These are phyloP conservation scores for Stylophora pistillata DNA, from an alignment of 64 coral and sea anemone genomes.

Conservation along the genomic window DNA sequence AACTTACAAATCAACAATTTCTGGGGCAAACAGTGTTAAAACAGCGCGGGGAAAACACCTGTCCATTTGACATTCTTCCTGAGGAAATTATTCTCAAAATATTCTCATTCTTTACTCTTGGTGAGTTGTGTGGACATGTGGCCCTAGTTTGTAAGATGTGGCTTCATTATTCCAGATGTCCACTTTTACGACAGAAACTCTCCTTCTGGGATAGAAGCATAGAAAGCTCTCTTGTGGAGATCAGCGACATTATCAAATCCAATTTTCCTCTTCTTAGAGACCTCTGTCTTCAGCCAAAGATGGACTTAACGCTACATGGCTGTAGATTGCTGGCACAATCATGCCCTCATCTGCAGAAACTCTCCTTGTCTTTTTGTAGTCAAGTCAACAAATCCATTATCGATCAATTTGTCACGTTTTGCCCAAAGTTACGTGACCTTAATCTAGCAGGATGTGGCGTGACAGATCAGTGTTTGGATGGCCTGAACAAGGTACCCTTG, in stretches of 20 bases:
- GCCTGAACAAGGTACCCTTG: constrained; percentile 53
- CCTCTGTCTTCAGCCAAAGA: constrained; percentile 63
- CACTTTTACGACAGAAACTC: constrained; percentile 70
- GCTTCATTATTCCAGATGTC: constrained; percentile 61
- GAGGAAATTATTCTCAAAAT: constrained; percentile 85
- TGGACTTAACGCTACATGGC: constrained; percentile 34
- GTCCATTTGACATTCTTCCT: constrained; percentile 66
- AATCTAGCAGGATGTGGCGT: constrained; percentile 86
- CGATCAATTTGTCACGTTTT: constrained; percentile 60
- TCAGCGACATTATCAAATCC: constrained; percentile 45
- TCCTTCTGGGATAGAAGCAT: constrained; percentile 45
- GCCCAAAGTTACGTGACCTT: constrained; percentile 59
- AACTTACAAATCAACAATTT: neutral
- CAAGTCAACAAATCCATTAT: constrained; percentile 65
- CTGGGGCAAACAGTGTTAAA: neutral
- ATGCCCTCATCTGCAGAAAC: constrained; percentile 60
- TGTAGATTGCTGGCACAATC: constrained; percentile 45
- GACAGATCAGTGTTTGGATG: constrained; percentile 58
- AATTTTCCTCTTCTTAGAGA: constrained; percentile 76
- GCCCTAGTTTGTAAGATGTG: constrained; percentile 80
- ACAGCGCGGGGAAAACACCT: too few species aligned
- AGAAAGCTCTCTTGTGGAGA: constrained; percentile 7
- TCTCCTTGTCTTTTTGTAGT: constrained; percentile 81
- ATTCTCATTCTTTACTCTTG: constrained; percentile 70
- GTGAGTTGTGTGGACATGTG: constrained; percentile 63